Base-by-base conservation (phyloP, 2,113 vertebrate genomes). In the Megaceryle maxima region DNA sequence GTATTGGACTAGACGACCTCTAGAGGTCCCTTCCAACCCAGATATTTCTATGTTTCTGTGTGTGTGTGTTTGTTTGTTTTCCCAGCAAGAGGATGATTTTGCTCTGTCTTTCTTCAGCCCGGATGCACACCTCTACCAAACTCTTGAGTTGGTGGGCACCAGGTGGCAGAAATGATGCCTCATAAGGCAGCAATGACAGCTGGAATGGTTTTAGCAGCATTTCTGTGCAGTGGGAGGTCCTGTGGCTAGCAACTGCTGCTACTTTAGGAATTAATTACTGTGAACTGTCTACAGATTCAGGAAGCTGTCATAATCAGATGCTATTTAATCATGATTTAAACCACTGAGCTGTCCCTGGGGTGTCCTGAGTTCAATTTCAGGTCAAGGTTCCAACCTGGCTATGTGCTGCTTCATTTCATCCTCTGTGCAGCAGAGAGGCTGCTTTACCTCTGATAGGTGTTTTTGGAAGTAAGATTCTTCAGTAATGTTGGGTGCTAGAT, bases 51-150 rank as follows among this genome's bases (percentile, higher is more conserved):
- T 41, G 13, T 41, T 41, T 41, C 39, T 41, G 4, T 41, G 13
- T 41, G 10, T 41, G 39, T 41, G 10, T 41, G 0, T 0, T 31
- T 46, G 46, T 60, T 7, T 44, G 37, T 77, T 60, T 7, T 3
- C 16, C 31, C 46, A 37, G 0, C 3, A 37, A 63, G 5, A 26
- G 29, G 28, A 17, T 18, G 17, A 21, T 44, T 84, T 84, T 78
- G 25, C 46, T 89, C 41, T 74, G n/a, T 78, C n/a, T 19, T 67
- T 82, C 60, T 50, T 83, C 41, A 87, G 46, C 9, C 56, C 46
- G 5, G 10, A 2, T 8, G 11, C 17, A 29, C 48, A 21, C 6
- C 17, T 92, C 51, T 89, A n/a, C 73, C 56, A 78, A 0, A 21
- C 11, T 56, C 57, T 25, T 43, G 16, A 28, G 24, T 68, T 10